phyloP scores from a whole-genome alignment of 2,113 vertebrate species.

The Apteryx mantelli region DNA sequence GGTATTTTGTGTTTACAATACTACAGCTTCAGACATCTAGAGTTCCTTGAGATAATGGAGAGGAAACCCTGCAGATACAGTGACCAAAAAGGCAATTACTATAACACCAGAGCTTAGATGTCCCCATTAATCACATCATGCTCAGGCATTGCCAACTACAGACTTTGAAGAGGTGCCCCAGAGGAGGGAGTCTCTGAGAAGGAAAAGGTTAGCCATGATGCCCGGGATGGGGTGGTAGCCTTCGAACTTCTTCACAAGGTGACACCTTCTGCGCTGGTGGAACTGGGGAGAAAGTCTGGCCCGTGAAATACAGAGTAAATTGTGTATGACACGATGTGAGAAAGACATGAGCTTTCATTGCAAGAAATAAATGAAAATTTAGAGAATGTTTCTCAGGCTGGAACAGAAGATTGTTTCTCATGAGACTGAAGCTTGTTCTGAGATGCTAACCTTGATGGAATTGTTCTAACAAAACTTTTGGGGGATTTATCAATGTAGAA shows the following conservation, averaged over 20 bases:
- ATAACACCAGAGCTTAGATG: not conserved
- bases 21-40: not conserved
- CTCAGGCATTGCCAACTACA: accelerated
- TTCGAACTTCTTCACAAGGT: not conserved
- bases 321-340: not conserved
- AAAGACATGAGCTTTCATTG: not conserved
- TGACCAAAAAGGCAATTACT: not conserved
- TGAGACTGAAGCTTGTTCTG: not conserved
- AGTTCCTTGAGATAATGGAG: not conserved
- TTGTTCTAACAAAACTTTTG: not conserved
- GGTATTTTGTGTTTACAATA: not conserved
- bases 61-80: not conserved
- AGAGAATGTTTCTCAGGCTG: not conserved
- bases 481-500: not conserved
- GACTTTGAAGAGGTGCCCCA: not conserved
- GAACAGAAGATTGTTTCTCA: not conserved
- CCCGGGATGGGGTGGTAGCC: not conserved
- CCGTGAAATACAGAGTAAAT: not conserved
- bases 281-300: not conserved
- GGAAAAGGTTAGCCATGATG: not conserved
- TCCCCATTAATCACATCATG: not conserved
- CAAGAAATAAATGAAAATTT: not conserved
- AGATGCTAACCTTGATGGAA: not conserved
- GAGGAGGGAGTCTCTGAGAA: not conserved
- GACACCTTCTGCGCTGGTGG: not conserved